Evolutionary conservation across 2,113 vertebrate genomes (phyloP), one percentile per base, ranked within the genome.

Genomic region (Caretta caretta): DNA sequence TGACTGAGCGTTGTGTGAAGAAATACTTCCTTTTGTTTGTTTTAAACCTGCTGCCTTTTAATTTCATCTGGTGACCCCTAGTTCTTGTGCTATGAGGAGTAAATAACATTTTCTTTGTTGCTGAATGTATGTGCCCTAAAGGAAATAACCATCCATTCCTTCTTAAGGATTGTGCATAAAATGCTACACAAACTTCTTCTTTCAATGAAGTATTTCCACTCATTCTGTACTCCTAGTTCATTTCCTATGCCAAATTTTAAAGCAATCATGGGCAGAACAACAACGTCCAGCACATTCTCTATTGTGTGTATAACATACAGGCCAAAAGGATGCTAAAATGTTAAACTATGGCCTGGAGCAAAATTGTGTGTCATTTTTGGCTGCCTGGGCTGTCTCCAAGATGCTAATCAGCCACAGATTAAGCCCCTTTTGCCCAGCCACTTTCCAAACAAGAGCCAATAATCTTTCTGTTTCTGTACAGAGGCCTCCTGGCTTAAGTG

Each of bases 361-460:
- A 54, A 93, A 50, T 54, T 48, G 31, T n/a, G 89, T 92, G 93
- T 88, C 89, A 25, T 24, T 95, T 91, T 35, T 94, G 96, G 96
- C 93, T 1, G 9, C 6, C 89, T 97, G 96, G 96, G 35, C 31
- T 0, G 31, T 7, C 88, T 96, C 96, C 97, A 97, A 59, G 94
- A 93, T 88, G 96, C 93, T 97, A 96, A 97, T 95, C 90, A 97
- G 92, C 83, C 89, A 96, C 97, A 97, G 96, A 96, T 97, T 96
- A 96, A 97, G 86, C 91, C 35, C 7, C 65, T 22, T 72, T 72
- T 10, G n/a, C 19, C 65, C n/a, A 22, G 65, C n/a, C 9, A 19
- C 35, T 38, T 38, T 19, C n/a, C 65, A 38, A 38, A 22, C 19
- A 69, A 69, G 65, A 72, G 35, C 65, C 65, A 72, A 38, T 72